Conservation (phyloP, 2,888 invertebrate genomes). For the Tuberolachnus salignus region DNA sequence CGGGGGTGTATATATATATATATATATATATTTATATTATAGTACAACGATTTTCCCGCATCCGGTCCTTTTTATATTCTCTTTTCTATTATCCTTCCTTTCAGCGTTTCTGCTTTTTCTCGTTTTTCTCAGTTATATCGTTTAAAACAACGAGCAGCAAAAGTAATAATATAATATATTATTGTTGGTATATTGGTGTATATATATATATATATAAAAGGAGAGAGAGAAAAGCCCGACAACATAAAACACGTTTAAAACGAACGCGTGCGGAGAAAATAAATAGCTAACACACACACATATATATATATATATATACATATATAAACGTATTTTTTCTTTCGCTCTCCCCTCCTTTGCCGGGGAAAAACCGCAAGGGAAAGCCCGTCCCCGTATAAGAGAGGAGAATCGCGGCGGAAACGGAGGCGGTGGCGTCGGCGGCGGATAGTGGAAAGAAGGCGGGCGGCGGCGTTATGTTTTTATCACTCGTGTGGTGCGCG, state of each 20-base stretch:
- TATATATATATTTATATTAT: conserved; percentile 1
- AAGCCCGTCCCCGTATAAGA: neutral
- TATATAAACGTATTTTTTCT: neutral
- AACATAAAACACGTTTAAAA: conserved; percentile 55
- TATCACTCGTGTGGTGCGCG: conserved; percentile 50
- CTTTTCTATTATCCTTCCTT: neutral
- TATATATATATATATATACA: neutral
- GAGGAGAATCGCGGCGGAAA: neutral
- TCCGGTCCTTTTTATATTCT: neutral
- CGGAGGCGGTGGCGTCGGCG: neutral
- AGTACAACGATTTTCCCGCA: neutral
- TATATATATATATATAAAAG: too few species aligned
- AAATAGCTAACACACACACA: conserved; percentile 40
- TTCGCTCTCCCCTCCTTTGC: neutral
- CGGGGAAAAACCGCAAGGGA: conserved; percentile 47
- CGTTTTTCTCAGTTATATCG: conserved; percentile 19
- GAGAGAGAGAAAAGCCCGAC: conserved; percentile 31
- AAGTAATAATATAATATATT: conserved; percentile 52
- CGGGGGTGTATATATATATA: conserved; percentile 21
- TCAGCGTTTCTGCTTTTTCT: neutral
- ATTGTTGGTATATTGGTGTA: too few species aligned
- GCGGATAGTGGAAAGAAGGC: conserved; percentile 35
- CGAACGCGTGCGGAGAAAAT: conserved; percentile 52
- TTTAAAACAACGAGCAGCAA: conserved; percentile 54
- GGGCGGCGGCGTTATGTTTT: conserved; percentile 56